These are phyloP conservation scores for Stomorhina lunata DNA, from an alignment of 2,888 invertebrate species.

Conservation along the genomic window DNA sequence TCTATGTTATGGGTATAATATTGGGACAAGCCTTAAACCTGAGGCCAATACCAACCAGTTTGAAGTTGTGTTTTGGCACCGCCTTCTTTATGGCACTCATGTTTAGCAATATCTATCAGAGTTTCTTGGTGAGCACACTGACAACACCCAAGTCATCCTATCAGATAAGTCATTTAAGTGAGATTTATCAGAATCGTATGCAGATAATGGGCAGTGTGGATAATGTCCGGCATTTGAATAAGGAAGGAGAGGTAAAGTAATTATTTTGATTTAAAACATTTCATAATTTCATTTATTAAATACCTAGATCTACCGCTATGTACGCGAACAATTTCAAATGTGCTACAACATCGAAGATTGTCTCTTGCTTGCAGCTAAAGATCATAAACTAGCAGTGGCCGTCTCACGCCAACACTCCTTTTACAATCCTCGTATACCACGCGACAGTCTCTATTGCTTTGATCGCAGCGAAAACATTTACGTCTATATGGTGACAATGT, in stretches of 20 bases:
- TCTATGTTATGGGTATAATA: constrained; percentile 70
- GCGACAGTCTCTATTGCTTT: constrained; percentile 76
- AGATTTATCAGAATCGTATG: constrained; percentile 74
- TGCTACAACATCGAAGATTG: constrained; percentile 77
- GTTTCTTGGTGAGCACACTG: constrained; percentile 76
- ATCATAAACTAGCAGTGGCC: constrained; percentile 74
- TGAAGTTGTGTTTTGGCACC: constrained; percentile 68
- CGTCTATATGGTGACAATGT: constrained; percentile 76
- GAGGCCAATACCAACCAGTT: constrained; percentile 61
- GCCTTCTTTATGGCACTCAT: constrained; percentile 72
- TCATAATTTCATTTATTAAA: neutral
- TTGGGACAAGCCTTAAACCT: constrained; percentile 69
- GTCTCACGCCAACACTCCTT: constrained; percentile 76
- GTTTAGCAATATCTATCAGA: constrained; percentile 76
- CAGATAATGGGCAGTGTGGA: constrained; percentile 75
- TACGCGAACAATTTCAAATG: constrained; percentile 75
- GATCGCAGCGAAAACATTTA: constrained; percentile 76
- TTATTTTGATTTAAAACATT: neutral
- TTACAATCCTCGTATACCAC: constrained; percentile 76
- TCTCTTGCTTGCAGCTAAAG: constrained; percentile 70
- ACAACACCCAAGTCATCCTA: constrained; percentile 75
- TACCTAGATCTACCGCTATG: constrained; percentile 73
- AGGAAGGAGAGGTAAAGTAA: constrained; percentile 73
- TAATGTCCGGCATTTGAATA: constrained; percentile 74
- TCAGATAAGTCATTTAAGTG: constrained; percentile 73